Base-by-base conservation (phyloP, 2,113 vertebrate species). In the Rissa tridactyla region DNA sequence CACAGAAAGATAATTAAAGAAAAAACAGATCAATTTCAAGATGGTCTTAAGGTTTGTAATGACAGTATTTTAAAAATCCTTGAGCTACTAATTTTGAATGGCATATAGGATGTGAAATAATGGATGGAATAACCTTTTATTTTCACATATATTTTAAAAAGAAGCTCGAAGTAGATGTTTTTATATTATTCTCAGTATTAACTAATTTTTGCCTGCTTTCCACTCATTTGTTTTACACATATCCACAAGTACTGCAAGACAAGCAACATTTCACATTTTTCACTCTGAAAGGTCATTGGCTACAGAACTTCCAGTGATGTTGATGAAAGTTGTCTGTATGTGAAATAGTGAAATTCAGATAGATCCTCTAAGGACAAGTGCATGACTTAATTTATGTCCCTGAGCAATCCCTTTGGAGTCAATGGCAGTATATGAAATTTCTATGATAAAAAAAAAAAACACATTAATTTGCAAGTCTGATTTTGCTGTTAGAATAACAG, bases 11-110 rank as follows among this genome's bases (percentile, higher is more conserved):
- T 99, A 23, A 44, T 98, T 42, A 77, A 94, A 54, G 98, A 98
- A 55, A 99, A 98, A 96, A 98, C 97, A 11, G 95, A 98, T 30
- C 98, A 98, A 54, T 99, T 99, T 95, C 99, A 99, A 96, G 97
- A 96, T 21, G 96, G 93, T 32, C 98, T 99, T 52, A 98, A 99
- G 98, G 99, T 99, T 83, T 91, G 97, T 61, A 57, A 72, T 19
- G 7, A 19, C 46, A 68, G 18, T 44, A 47, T 86, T 76, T 71
- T 38, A 21, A 36, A 88, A 91, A 51, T 20, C 9, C 23, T 78
- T 47, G n/a, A 62, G 22, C 15, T 77, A 6, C 64, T 88, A 20
- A 29, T 86, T 93, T 86, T 86, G 34, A 73, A 36, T 34, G 5
- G 16, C 7, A 13, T 20, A 23, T 23, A 68, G 10, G 14, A 58